Evolutionary conservation across 2,113 vertebrate species (phyloP).

Genomic region (Etheostoma cragini): DNA sequence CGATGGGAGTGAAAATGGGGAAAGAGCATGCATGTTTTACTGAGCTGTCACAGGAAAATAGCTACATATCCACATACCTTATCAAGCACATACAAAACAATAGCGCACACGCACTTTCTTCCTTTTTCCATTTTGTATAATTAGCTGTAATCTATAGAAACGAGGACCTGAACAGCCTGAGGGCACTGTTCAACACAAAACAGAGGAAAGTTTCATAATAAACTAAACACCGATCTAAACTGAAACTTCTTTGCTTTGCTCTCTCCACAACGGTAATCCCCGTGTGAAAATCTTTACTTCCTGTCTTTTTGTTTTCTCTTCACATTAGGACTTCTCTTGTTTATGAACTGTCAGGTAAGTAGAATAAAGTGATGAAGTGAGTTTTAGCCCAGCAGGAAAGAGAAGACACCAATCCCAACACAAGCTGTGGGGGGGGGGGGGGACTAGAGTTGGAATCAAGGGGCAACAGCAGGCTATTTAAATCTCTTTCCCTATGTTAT

Average conservation of each 20-base stretch:
- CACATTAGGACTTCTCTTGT: constrained; percentile 26
- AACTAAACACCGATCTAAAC: constrained; percentile 3
- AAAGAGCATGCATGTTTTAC: neutral
- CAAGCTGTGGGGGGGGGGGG: neutral
- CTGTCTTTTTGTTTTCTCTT: neutral
- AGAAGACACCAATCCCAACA: neutral
- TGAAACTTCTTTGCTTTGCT: constrained; percentile 14
- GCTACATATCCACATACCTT: neutral
- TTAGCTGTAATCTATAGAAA: constrained; percentile 55
- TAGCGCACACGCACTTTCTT: constrained; percentile 3
- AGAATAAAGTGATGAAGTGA: too few species aligned
- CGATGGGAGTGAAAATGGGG: constrained; percentile 35
- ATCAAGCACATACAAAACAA: constrained; percentile 26
- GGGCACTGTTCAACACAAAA: constrained; percentile 34
- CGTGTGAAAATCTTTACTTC: constrained; percentile 16
- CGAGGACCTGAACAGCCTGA: constrained; percentile 19
- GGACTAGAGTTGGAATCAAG: too few species aligned
- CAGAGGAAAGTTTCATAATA: constrained; percentile 29
- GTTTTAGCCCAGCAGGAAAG: constrained; percentile 2
- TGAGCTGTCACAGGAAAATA: constrained; percentile 27
- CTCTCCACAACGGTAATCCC: neutral
- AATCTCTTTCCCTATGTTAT: neutral
- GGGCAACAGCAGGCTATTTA: neutral
- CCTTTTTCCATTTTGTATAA: constrained; percentile 26
- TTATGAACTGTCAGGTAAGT: constrained; percentile 29